Evolutionary conservation across 2,888 invertebrate genomes (phyloP).

Genomic region (Drosophila prolongata): DNA sequence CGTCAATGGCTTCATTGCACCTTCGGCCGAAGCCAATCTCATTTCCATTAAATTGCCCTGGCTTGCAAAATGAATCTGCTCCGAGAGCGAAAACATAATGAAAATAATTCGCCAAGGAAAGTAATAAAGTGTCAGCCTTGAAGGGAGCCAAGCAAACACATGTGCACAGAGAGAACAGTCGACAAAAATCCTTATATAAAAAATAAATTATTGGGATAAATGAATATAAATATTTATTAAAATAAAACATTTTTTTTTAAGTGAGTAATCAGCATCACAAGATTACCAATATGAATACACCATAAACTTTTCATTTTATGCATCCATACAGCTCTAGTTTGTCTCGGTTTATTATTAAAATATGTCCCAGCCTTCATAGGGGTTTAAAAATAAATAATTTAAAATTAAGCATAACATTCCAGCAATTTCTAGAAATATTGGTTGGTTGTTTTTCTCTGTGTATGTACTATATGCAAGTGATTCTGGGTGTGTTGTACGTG

Average conservation of each 20-base stretch:
- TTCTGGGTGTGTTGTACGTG: constrained; percentile 20
- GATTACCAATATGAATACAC: too few relatives aligned
- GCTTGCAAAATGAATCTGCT: constrained; percentile 20
- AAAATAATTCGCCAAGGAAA: constrained; percentile 62
- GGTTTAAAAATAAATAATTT: too few relatives aligned
- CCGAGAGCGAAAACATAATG: constrained; percentile 45
- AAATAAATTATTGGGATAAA: too few relatives aligned
- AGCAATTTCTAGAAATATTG: not conserved
- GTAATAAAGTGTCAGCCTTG: constrained; percentile 58
- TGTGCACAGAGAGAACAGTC: not conserved
- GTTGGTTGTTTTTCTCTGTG: not conserved
- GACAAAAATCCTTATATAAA: too few relatives aligned
- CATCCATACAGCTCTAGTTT: too few relatives aligned
- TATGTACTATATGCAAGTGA: constrained; percentile 9
- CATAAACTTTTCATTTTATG: too few relatives aligned
- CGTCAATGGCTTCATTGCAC: constrained; percentile 22
- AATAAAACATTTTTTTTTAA: too few relatives aligned
- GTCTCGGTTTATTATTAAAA: too few relatives aligned
- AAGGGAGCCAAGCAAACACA: constrained; percentile 37
- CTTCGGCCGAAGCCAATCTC: constrained; percentile 41
- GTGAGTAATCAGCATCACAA: too few relatives aligned
- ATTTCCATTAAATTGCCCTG: constrained; percentile 46
- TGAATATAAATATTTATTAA: too few relatives aligned
- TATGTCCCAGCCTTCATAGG: too few relatives aligned
- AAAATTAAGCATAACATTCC: too few relatives aligned